phyloP scores from a whole-genome alignment of 2,888 invertebrate species.

The Hemicrepidius hirtus region DNA sequence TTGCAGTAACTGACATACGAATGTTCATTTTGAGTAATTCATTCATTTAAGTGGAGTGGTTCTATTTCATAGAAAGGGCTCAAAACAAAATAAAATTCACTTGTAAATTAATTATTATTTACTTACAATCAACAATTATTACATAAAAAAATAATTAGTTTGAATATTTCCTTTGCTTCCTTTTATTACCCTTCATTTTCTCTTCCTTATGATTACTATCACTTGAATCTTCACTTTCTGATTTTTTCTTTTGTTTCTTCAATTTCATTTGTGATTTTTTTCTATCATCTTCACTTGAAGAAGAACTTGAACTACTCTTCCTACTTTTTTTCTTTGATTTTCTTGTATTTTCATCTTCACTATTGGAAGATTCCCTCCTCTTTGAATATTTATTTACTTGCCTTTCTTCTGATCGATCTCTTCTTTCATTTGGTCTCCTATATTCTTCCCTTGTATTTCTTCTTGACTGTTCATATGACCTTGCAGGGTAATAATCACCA shows the following conservation, averaged over 20 bases:
- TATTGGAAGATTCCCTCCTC: conserved; percentile 70
- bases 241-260: conserved; percentile 24
- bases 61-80: too few species aligned
- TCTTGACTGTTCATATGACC: background rate
- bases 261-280: conserved; percentile 43
- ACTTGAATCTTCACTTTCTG: conserved; percentile 1
- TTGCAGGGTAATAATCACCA: background rate
- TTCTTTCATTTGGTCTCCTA: background rate
- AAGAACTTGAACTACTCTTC: background rate
- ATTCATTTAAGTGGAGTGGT: too few species aligned
- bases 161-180: background rate
- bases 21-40: too few species aligned
- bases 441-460: background rate
- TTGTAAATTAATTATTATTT: too few species aligned
- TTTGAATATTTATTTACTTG: conserved; percentile 43
- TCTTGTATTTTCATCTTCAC: conserved; percentile 56
- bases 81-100: too few species aligned
- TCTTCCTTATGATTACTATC: background rate
- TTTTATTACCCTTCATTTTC: conserved; percentile 2
- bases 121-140: too few species aligned
- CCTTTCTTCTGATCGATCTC: background rate
- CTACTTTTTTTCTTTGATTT: conserved; percentile 39
- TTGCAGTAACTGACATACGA: too few species aligned
- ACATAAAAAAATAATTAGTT: too few species aligned
- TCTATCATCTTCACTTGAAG: conserved; percentile 34